Evolutionary conservation across 2,113 vertebrate species (phyloP).

Genomic region (Malurus cyaneus): DNA sequence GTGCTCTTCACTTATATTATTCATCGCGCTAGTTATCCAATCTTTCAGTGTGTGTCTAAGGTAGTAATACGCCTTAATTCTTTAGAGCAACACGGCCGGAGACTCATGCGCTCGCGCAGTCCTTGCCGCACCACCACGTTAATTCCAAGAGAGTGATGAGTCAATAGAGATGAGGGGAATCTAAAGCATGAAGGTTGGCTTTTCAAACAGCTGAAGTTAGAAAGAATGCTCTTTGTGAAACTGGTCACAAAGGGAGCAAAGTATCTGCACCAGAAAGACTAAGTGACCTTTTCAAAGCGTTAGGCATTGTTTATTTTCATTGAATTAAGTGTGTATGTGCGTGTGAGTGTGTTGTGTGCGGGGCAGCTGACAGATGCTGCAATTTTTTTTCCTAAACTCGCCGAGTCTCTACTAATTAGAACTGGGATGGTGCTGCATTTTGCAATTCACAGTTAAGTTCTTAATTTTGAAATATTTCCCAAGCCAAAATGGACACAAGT

Average conservation of each 20-base stretch:
- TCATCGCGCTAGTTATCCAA: too few species aligned
- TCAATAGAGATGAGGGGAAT: slow-evolving; percentile 9
- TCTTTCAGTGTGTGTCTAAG: too few species aligned
- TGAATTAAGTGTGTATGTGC: not conserved
- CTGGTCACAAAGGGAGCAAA: slow-evolving; percentile 51
- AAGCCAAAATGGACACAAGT: not conserved
- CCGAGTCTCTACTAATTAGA: not conserved
- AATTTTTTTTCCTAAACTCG: not conserved
- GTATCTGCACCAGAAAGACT: slow-evolving; percentile 17
- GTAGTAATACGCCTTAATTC: too few species aligned
- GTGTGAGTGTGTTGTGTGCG: not conserved
- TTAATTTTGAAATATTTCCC: not conserved
- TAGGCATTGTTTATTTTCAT: slow-evolving; percentile 44
- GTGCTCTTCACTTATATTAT: too few species aligned
- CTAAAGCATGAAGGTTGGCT: slow-evolving; percentile 41
- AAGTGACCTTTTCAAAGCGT: slow-evolving; percentile 58
- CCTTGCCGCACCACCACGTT: too few species aligned
- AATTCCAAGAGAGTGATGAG: too few species aligned
- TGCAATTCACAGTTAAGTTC: not conserved
- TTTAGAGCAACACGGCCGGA: too few species aligned
- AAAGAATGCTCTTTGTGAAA: slow-evolving; percentile 46
- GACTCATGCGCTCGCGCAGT: too few species aligned
- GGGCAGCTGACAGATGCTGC: not conserved
- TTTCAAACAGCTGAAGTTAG: slow-evolving; percentile 1
- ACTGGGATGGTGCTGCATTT: not conserved